phyloP scores from a whole-genome alignment of 1,140 invertebrate species.

The Hestina assimilis region DNA sequence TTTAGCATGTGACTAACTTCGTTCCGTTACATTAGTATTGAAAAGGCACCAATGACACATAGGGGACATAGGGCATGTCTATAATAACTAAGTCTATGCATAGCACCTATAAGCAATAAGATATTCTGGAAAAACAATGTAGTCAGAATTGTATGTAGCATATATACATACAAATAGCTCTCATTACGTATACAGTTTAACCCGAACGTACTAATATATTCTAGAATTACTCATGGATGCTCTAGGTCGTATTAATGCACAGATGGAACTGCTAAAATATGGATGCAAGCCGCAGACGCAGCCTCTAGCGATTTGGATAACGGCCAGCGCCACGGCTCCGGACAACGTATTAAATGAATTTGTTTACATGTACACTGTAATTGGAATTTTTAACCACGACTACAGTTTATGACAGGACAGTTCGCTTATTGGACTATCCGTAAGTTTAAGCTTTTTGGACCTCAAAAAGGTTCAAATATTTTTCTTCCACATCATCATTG shows the following conservation, averaged over 20 bases:
- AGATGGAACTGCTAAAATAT: slow-evolving; percentile 23
- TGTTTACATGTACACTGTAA: neutral
- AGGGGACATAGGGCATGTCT: too few relatives aligned
- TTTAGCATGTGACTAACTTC: too few relatives aligned
- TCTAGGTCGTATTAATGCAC: slow-evolving; percentile 8
- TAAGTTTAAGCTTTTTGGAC: too few relatives aligned
- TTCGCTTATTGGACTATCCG: neutral
- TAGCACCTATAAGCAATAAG: too few relatives aligned
- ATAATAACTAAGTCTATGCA: too few relatives aligned
- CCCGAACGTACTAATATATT: slow-evolving; percentile 1
- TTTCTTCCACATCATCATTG: too few relatives aligned
- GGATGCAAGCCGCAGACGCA: slow-evolving; percentile 18
- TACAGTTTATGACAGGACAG: neutral
- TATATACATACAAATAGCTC: neutral
- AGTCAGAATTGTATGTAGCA: too few relatives aligned
- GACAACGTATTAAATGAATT: neutral
- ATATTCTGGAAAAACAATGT: too few relatives aligned
- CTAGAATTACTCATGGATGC: slow-evolving; percentile 11
- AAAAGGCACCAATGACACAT: too few relatives aligned
- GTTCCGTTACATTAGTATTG: too few relatives aligned
- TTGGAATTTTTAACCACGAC: slow-evolving; percentile 4
- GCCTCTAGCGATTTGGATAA: slow-evolving; percentile 5
- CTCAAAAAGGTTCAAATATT: too few relatives aligned
- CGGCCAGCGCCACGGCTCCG: slow-evolving; percentile 1
- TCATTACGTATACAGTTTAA: neutral